Evolutionary conservation across 2,797 vertebrate genomes (phyloP), one percentile per base, ranked within the genome.

Genomic region (Leptoclinus maculatus): DNA sequence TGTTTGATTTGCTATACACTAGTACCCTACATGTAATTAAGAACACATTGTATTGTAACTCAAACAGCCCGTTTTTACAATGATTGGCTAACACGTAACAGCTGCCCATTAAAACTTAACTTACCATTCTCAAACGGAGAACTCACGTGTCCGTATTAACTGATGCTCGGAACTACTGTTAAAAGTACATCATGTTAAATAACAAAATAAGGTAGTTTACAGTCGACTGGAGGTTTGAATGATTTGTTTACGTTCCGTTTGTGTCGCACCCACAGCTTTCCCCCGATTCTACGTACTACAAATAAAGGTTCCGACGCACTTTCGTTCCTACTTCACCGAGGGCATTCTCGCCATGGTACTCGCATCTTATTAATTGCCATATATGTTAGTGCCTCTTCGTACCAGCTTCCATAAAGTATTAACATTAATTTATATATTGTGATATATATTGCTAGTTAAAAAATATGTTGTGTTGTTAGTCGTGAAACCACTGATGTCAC

Each of bases 81-180:
- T 12, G 9, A 23, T 17, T 23, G 7, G 45, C 47, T 19, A 53
- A 65, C 41, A 0, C 12, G 16, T 60, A 74, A 67, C 66, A 5
- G 32, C 12, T 0, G 34, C 39, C 17, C 9, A 23, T 62, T 41
- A 45, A 2, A 74, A 43, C 41, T 3, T 1, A 47, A 74, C 80
- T 83, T 21, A 89, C 89, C 87, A 91, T 92, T 69, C 81, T 89
- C 4, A 71, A 64, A 53, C 63, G 43, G 4, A 70, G 16, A 45
- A 6, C 16, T 19, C 56, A 38, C 56, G 66, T 16, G 27, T 73
- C 76, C 32, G 43, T 16, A 13, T 19, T 6, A 49, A 53, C 12
- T 6, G 2, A 1, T 36, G 2, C 14, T 39, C 12, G 0, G 11
- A 60, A 2, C 10, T 58, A 43, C 21, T 7, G 27, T 57, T 63